Evolutionary conservation across 2,888 invertebrate species (phyloP).

Genomic region (Hyppa rectilinea): DNA sequence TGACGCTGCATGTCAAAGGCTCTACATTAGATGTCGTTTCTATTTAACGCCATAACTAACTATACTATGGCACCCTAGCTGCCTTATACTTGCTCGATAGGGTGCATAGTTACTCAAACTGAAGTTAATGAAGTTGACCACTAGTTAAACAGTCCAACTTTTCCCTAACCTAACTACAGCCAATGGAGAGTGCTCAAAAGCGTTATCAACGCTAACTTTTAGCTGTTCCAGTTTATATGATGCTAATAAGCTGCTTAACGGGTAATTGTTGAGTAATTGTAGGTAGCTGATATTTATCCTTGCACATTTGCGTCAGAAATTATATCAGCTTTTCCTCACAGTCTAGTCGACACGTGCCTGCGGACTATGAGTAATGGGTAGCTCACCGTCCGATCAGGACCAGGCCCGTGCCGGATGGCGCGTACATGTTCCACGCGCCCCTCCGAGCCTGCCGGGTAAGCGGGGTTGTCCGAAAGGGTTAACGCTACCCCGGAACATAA

Average conservation of each 20-base stretch:
- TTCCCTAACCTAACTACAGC: conserved; percentile 36
- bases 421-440: no score
- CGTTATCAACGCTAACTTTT: conserved; percentile 49
- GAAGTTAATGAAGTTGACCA: conserved; percentile 42
- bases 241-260: conserved; percentile 33
- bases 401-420: no score
- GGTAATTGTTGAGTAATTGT: background rate
- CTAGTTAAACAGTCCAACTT: conserved; percentile 46
- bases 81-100: background rate
- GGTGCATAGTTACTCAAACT: conserved; percentile 30
- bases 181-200: conserved; percentile 35
- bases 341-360: no score
- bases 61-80: background rate
- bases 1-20: background rate
- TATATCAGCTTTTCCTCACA: background rate
- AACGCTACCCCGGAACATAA: no score
- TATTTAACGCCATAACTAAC: background rate
- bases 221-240: conserved; percentile 35
- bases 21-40: background rate
- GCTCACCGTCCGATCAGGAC: no score
- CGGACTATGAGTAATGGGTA: no score
- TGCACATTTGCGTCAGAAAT: background rate
- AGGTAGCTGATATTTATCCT: background rate
- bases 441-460: no score
- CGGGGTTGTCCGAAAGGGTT: no score